A percentile compares a stretch with the other conserved stretches of the same genome.
phyloP scores from a whole-genome alignment of 2,113 vertebrate species.

The Strix aluco region DNA sequence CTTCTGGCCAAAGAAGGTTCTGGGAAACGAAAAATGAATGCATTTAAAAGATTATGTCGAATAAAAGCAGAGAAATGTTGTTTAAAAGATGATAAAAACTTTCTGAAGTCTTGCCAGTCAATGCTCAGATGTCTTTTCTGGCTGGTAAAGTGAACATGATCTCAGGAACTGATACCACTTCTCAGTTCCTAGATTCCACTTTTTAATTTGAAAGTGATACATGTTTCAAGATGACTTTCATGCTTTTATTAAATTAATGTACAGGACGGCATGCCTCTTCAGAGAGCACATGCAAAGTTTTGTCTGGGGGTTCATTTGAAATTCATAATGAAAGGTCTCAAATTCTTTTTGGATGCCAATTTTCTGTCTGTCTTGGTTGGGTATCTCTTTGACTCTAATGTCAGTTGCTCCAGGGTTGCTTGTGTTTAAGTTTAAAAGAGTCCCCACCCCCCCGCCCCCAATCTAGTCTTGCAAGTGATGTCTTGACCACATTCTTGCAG shows the following conservation, averaged over 20 bases:
- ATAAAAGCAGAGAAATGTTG: slow-evolving; percentile 27
- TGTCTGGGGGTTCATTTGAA: not conserved
- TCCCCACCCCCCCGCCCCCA: not conserved
- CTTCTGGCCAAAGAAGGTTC: not conserved
- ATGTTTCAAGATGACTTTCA: slow-evolving; percentile 20
- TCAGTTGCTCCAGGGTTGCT: not conserved
- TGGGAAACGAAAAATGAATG: not conserved
- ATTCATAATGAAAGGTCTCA: slow-evolving; percentile 8
- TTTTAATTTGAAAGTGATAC: slow-evolving; percentile 41
- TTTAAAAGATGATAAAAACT: slow-evolving; percentile 12
- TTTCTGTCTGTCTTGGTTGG: slow-evolving; percentile 11
- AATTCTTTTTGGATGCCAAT: not conserved
- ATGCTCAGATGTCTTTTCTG: slow-evolving; percentile 33
- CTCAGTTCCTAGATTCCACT: slow-evolving; percentile 26
- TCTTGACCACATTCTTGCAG: not conserved
- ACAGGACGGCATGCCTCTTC: not conserved
- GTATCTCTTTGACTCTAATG: not conserved
- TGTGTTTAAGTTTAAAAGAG: slow-evolving; percentile 1
- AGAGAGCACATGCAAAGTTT: not conserved
- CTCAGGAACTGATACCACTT: slow-evolving; percentile 12
- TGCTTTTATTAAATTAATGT: slow-evolving; percentile 9
- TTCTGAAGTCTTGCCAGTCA: slow-evolving; percentile 36
- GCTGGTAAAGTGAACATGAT: slow-evolving; percentile 23
- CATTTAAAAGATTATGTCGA: not conserved
- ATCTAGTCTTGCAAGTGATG: not conserved